Conservation (phyloP, 35 echinoderm and acorn worm species). For the Ophioderma brevispina region DNA sequence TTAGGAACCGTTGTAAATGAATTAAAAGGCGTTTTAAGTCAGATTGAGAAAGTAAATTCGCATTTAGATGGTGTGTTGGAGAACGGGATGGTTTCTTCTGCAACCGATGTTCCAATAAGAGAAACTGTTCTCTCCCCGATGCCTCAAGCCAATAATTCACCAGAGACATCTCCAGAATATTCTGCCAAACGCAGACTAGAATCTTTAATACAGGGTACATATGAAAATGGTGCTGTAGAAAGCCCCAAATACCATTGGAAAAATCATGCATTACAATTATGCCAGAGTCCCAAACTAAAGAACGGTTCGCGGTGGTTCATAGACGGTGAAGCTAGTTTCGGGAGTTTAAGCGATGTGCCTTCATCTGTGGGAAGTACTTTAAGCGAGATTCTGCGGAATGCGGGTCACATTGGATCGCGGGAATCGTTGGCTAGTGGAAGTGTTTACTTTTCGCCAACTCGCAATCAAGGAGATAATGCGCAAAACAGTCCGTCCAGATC, state of each 20-base stretch:
- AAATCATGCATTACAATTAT: background rate
- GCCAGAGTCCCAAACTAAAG: background rate
- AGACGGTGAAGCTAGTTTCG: constrained; percentile 3
- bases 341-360: background rate
- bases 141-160: background rate
- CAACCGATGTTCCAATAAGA: background rate
- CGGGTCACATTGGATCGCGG: background rate
- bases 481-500: background rate
- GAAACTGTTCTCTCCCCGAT: background rate
- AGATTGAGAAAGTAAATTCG: constrained; percentile 56
- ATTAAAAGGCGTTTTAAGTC: constrained; percentile 48
- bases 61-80: constrained; percentile 24
- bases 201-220: background rate
- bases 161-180: constrained; percentile 11
- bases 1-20: constrained; percentile 54
- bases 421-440: background rate
- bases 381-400: background rate
- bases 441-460: background rate
- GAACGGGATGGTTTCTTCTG: background rate
- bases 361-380: background rate
- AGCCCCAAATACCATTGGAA: constrained; percentile 3
- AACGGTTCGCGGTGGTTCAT: background rate
- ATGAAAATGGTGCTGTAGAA: background rate
- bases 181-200: constrained; percentile 19
- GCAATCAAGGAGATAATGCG: background rate